Base-by-base conservation (phyloP, 2,888 invertebrate genomes). In the Drosophila subquinaria region DNA sequence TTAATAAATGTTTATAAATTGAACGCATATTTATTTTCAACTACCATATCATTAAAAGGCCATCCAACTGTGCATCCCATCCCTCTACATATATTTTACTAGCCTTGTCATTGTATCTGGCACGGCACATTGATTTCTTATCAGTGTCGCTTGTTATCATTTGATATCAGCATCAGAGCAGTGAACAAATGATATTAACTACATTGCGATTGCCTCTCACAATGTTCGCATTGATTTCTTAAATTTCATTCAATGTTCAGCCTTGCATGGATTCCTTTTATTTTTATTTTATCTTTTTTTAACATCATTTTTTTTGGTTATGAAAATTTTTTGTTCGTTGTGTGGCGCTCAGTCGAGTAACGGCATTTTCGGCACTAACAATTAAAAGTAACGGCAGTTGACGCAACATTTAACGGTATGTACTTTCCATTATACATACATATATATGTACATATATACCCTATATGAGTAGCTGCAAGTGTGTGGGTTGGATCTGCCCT, bases 351-450 rank as follows among this genome's bases (percentile, higher is more conserved):
- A 76, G 89, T 84, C 57, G 79, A 68, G 52, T 68, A 62, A 52
- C 64, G 60, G 62, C 68, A 48, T 72, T 78, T 88, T 85, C 27
- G 68, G 82, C 61, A 82, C 69, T 88, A 88, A 88, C 89, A 89
- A 85, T 84, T 84, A 84, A 84, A 88, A 79, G 59, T 72, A 84
- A 84, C 89, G 85, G 67, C 72, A 57, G 57, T 88, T 88, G 74
- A 69, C 69, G 76, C 70, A 59, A 68, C 84, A 69, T 81, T 88
- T 69, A 83, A 86, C 87, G 87, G 87, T 86, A 71, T 43, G 61
- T 68, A 65, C 51, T 55, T 50, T 23, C 45, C 47, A 57, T 57
- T 56, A 43, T 35, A 43, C 13, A 33, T 42, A 30, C 20, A 53
- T 15, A 5, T 27, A 27, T 5, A 5, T 27, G 23, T 27, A 52